Evolutionary conservation across 1,140 invertebrate species (phyloP).

Genomic region (Camponotus vicinus): DNA sequence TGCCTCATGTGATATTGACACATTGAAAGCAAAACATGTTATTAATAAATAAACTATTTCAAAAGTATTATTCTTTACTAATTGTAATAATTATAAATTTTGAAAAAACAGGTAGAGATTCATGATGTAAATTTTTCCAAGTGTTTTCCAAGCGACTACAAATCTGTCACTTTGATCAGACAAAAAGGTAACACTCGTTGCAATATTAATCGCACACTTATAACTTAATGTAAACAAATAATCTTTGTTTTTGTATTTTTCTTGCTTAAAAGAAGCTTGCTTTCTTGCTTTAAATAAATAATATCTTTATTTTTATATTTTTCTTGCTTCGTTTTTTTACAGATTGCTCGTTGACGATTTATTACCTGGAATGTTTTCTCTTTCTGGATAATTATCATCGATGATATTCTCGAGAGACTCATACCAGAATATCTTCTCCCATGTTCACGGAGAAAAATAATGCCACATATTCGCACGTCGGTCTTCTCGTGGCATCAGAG

Average conservation of each 20-base stretch:
- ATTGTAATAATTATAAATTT: background rate
- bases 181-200: background rate
- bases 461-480: slow-evolving; percentile 14
- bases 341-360: background rate
- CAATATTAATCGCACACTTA: background rate
- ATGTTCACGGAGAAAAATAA: slow-evolving; percentile 26
- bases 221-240: background rate
- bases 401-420: background rate
- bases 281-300: too few relatives aligned
- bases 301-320: background rate
- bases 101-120: too few relatives aligned
- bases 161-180: background rate
- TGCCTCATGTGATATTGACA: background rate
- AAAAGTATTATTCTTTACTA: background rate
- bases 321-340: background rate
- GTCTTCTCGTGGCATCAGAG: slow-evolving; percentile 20
- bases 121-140: background rate
- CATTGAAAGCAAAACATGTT: background rate
- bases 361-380: background rate
- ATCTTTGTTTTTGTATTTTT: background rate
- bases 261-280: too few relatives aligned
- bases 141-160: background rate
- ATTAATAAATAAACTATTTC: background rate
- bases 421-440: slow-evolving; percentile 4
- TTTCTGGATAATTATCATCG: background rate